Percentiles rank a stretch among this genome's conserved stretches.
Conservation (phyloP, 2,797 vertebrate species). For the Danio jaintianensis region DNA sequence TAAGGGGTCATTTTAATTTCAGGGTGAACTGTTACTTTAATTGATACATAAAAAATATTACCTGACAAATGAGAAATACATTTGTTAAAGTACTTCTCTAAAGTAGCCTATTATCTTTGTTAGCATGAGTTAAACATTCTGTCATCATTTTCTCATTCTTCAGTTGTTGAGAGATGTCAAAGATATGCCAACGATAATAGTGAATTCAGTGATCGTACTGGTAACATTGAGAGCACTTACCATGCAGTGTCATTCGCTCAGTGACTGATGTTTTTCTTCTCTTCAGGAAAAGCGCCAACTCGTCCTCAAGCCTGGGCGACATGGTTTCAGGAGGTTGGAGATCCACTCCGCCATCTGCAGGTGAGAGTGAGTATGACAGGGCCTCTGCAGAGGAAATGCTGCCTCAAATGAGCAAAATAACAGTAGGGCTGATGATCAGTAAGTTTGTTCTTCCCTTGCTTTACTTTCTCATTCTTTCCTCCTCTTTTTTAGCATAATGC, state of each 20-base stretch:
- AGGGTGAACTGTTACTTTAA: too few species aligned
- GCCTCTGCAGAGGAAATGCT: conserved; percentile 15
- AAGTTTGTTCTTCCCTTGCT: conserved; percentile 38
- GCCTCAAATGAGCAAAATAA: conserved; percentile 26
- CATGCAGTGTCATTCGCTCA: background rate
- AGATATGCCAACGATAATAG: too few species aligned
- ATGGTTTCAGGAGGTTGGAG: conserved; percentile 90
- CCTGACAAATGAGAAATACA: too few species aligned
- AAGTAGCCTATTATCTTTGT: too few species aligned
- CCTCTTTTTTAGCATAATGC: conserved; percentile 4
- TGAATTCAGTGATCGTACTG: too few species aligned
- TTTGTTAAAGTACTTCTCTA: too few species aligned
- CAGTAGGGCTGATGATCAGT: conserved; percentile 38
- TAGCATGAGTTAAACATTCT: too few species aligned
- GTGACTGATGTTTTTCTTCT: conserved; percentile 14
- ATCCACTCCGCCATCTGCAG: conserved; percentile 93
- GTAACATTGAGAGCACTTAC: background rate
- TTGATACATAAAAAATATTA: too few species aligned
- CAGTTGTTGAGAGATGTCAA: too few species aligned
- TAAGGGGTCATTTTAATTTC: too few species aligned
- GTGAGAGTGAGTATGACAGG: conserved; percentile 80
- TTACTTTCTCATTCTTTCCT: conserved; percentile 8
- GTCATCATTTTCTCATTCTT: too few species aligned
- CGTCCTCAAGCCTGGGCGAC: conserved; percentile 87
- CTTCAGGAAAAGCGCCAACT: conserved; percentile 89